phyloP scores from a whole-genome alignment of 2,113 vertebrate genomes.

The Pomatostomus ruficeps region DNA sequence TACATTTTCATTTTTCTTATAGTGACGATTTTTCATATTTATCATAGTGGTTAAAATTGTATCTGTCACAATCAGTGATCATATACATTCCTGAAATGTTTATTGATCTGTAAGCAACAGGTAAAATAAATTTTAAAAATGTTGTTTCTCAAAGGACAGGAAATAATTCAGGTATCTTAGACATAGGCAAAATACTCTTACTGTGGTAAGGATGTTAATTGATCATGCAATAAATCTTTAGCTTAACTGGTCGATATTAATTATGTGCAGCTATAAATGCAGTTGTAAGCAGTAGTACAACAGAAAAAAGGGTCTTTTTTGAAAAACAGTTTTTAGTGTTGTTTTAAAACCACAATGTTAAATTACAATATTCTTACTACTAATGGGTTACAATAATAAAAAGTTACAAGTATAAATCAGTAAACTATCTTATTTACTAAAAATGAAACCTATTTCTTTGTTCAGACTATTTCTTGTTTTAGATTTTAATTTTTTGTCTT shows the following conservation, averaged over 20 bases:
- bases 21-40: slow-evolving; percentile 39
- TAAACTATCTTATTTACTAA: neutral
- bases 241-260: slow-evolving; percentile 13
- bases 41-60: slow-evolving; percentile 30
- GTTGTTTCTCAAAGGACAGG: neutral
- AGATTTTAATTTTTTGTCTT: neutral
- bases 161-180: neutral
- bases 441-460: neutral
- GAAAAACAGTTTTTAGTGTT: neutral
- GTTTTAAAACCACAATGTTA: neutral
- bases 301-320: neutral
- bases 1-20: slow-evolving; percentile 40
- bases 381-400: neutral
- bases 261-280: neutral
- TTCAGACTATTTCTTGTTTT: neutral
- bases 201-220: neutral
- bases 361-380: neutral
- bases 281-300: neutral
- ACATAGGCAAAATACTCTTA: neutral
- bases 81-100: slow-evolving; percentile 15
- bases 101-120: slow-evolving; percentile 32
- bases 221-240: neutral
- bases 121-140: slow-evolving; percentile 1
- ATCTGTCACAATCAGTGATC: slow-evolving; percentile 7
- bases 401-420: neutral